phyloP scores from a whole-genome alignment of 2,888 invertebrate genomes.

The Rutpela maculata region DNA sequence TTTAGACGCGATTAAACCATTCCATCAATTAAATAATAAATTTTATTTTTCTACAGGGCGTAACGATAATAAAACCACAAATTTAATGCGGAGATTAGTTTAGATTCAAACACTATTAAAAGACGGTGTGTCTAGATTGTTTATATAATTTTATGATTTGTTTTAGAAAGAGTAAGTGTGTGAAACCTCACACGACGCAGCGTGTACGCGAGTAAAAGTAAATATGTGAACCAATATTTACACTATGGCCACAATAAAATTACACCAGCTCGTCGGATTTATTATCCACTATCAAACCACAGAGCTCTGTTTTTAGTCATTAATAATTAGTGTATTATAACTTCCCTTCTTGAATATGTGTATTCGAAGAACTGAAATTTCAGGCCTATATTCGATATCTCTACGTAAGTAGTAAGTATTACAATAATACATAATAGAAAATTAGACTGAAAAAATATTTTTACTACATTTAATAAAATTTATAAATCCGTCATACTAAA shows the following conservation, averaged over 20 bases:
- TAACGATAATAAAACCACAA: conserved; percentile 60
- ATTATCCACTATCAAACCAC: conserved; percentile 57
- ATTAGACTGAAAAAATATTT: too few relatives aligned
- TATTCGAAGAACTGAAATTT: neutral
- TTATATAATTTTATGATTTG: conserved; percentile 73
- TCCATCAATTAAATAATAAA: conserved; percentile 35
- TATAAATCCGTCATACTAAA: too few relatives aligned
- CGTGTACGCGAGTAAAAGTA: conserved; percentile 64
- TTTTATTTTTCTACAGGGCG: conserved; percentile 54
- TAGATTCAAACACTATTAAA: conserved; percentile 65
- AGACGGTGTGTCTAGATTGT: conserved; percentile 67
- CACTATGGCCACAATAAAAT: conserved; percentile 67
- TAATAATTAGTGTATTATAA: conserved; percentile 35
- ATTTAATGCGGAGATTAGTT: conserved; percentile 62
- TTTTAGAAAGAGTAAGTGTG: conserved; percentile 72
- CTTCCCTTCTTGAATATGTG: conserved; percentile 30
- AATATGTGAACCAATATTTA: conserved; percentile 69
- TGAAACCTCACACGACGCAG: conserved; percentile 73
- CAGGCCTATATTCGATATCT: neutral
- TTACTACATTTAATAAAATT: too few relatives aligned
- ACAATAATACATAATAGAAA: too few relatives aligned
- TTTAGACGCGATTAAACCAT: conserved; percentile 34
- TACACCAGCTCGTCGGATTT: conserved; percentile 59
- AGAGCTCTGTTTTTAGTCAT: conserved; percentile 48
- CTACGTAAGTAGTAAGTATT: too few relatives aligned